Evolutionary conservation across 2,113 vertebrate genomes (phyloP).

Genomic region (Leucopsar rothschildi): DNA sequence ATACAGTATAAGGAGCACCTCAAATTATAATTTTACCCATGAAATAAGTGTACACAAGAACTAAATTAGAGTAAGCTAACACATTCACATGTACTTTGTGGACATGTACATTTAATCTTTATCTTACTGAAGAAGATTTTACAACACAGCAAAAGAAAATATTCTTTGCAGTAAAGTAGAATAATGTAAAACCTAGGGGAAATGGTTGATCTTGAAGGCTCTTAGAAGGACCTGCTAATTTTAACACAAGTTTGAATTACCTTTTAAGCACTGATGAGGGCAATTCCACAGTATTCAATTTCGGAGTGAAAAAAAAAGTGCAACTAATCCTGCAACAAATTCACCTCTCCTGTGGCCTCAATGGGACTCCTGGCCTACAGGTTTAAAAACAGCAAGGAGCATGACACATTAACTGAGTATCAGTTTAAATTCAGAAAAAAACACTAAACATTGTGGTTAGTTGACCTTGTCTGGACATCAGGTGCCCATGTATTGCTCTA

Average conservation of each 20-base stretch:
- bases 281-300: not conserved
- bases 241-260: not conserved
- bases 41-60: not conserved
- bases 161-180: not conserved
- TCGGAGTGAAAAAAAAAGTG: not conserved
- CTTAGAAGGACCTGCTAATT: not conserved
- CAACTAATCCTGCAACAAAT: not conserved
- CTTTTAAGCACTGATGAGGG: not conserved
- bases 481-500: not conserved
- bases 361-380: not conserved
- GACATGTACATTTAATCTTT: not conserved
- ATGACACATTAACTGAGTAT: not conserved
- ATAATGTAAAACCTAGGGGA: not conserved
- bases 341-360: not conserved
- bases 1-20: not conserved
- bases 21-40: not conserved
- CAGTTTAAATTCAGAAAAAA: not conserved
- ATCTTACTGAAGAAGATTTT: not conserved
- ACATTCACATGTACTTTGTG: not conserved
- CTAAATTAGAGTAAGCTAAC: not conserved
- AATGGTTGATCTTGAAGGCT: not conserved
- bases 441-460: fast-evolving
- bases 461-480: not conserved
- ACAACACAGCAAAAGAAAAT: not conserved
- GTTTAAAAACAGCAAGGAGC: not conserved